Evolutionary conservation across 2,888 invertebrate genomes (phyloP), one percentile per base, ranked within the genome.

Genomic region (Crematogaster levior): DNA sequence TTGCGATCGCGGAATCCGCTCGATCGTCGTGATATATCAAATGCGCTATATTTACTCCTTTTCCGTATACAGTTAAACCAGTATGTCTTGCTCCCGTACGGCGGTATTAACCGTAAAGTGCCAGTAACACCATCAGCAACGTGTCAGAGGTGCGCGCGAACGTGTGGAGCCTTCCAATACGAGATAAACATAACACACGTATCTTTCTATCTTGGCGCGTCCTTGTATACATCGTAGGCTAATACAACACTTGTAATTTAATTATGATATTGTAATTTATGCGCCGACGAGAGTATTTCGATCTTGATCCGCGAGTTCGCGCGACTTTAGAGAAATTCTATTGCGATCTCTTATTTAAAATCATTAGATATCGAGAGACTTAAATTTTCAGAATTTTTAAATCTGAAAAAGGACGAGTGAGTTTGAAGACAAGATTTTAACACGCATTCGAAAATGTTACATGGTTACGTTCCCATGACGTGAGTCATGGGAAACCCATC

Each of bases 61-160:
- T 74, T 30, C 61, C 74, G 61, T 61, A 74, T 46, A 46, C 65
- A 66, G 65, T 82, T 82, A 79, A 80, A 80, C 58, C 56, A 15
- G 61, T 40, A 53, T 51, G 82, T 70, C 68, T 86, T 83, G 63
- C 83, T 63, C 72, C 85, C 77, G 63, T 73, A 80, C 72, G 83
- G 83, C 82, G 79, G 84, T 73, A 81, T 89, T 88, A 88, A 88
- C 85, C 85, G 80, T 84, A 82, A 77, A 79, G 18, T 34, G 34
- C 37, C 43, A 63, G 68, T 56, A 72, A 56, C 37, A 30, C 12
- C 43, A 15, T n/a, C 40, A 9, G 51, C 56, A 24, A 46, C 21
- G 56, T 77, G 51, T 77, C 77, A 30, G 40, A 68, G 21, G 77
- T 30, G 68, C 75, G 46, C 34, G 48, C 34, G 27, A 66, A 40